These are phyloP conservation scores for Cliona cf. orientalis DNA, from an alignment of 37 sponge, comb jelly and placozoan genomes.

Conservation along the genomic window DNA sequence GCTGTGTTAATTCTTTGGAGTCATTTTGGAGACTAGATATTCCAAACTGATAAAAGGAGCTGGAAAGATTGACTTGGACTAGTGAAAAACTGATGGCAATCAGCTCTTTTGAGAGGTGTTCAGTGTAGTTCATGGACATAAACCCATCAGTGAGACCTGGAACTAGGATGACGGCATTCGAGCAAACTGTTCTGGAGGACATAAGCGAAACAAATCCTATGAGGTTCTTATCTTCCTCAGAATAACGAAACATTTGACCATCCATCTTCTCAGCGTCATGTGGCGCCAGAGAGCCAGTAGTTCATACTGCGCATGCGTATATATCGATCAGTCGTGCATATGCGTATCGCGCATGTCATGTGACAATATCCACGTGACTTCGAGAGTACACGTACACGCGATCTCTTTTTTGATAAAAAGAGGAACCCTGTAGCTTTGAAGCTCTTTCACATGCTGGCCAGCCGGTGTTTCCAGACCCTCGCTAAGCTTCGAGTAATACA, in stretches of 20 bases:
- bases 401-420: no score
- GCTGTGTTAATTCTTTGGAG: conserved; percentile 24
- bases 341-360: no score
- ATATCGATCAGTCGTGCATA: no score
- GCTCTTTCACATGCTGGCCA: no score
- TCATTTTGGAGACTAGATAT: conserved; percentile 37
- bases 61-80: conserved; percentile 54
- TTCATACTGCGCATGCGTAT: no score
- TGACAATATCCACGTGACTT: no score
- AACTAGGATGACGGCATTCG: conserved; percentile 52
- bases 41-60: conserved; percentile 65
- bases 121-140: conserved; percentile 46
- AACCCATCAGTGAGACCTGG: conserved; percentile 59
- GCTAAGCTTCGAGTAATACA: no score
- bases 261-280: conserved; percentile 6
- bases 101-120: conserved; percentile 21
- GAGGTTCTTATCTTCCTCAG: conserved; percentile 23
- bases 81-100: conserved; percentile 23
- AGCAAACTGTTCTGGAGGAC: conserved; percentile 17
- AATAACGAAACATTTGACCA: conserved; percentile 33
- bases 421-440: no score
- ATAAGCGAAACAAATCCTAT: conserved; percentile 44
- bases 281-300: no score
- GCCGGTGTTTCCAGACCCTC: no score
- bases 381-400: no score